phyloP scores from a whole-genome alignment of 2,888 invertebrate genomes.

The Melanargia galathea region DNA sequence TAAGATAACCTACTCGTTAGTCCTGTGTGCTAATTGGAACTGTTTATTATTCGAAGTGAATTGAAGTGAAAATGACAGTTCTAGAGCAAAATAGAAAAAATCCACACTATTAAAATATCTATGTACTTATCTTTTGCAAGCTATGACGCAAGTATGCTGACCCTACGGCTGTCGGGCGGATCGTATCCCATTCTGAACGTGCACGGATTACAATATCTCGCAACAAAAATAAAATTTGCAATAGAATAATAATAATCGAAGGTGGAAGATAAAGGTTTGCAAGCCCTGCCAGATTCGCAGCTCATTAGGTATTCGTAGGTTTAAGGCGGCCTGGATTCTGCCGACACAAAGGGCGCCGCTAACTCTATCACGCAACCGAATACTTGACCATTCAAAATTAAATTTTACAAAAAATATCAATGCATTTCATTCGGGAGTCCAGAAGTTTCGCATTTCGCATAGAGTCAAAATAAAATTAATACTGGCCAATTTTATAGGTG shows the following conservation, averaged over 20 bases:
- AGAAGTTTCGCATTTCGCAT: background rate
- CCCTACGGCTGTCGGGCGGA: too few species aligned
- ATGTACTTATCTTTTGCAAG: too few species aligned
- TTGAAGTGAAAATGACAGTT: too few species aligned
- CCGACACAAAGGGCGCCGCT: slow-evolving; percentile 41
- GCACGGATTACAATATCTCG: background rate
- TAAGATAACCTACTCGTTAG: background rate
- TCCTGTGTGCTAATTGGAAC: background rate
- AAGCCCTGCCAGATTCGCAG: slow-evolving; percentile 50
- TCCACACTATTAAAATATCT: too few species aligned
- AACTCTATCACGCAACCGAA: slow-evolving; percentile 21
- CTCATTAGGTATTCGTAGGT: slow-evolving; percentile 65
- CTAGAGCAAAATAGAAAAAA: too few species aligned
- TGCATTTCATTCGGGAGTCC: background rate
- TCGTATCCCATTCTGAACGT: too few species aligned
- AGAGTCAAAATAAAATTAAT: too few species aligned
- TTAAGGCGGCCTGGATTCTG: slow-evolving; percentile 44
- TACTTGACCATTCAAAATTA: slow-evolving; percentile 9
- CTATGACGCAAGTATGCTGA: too few species aligned
- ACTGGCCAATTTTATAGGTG: too few species aligned
- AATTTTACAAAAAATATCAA: background rate
- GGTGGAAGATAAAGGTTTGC: slow-evolving; percentile 12
- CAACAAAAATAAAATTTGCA: background rate
- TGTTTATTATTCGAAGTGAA: background rate
- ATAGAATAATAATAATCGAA: background rate